Percentiles rank a stretch among this genome's conserved stretches.
Conservation (phyloP, 2,888 invertebrate genomes). For the Lissocephala sabroskyi region DNA sequence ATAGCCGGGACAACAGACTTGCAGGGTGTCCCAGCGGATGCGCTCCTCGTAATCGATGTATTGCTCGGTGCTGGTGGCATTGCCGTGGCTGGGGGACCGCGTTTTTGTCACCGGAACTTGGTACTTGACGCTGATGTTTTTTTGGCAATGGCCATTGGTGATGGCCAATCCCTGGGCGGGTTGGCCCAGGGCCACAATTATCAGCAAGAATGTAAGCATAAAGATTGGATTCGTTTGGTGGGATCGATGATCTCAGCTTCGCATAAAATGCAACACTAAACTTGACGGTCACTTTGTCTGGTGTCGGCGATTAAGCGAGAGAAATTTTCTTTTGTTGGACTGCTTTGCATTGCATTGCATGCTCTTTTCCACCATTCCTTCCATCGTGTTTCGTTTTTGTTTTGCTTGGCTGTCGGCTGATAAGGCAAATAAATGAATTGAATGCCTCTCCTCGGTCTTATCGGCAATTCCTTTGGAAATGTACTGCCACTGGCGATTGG, state of each 20-base stretch:
- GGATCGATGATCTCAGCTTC: too few relatives aligned
- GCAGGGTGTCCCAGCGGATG: slow-evolving; percentile 53
- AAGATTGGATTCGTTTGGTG: too few relatives aligned
- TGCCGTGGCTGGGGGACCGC: slow-evolving; percentile 15
- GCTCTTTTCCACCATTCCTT: slow-evolving; percentile 7
- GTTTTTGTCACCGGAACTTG: slow-evolving; percentile 56
- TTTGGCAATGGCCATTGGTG: slow-evolving; percentile 59
- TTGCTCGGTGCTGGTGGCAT: slow-evolving; percentile 26
- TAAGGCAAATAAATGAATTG: slow-evolving; percentile 19
- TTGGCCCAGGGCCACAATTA: slow-evolving; percentile 3
- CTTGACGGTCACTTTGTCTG: neutral
- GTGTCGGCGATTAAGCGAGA: slow-evolving; percentile 34
- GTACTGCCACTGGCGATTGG: slow-evolving; percentile 12
- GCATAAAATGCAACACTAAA: neutral
- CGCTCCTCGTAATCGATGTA: slow-evolving; percentile 61
- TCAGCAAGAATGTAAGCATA: slow-evolving; percentile 5
- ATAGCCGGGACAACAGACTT: slow-evolving; percentile 61
- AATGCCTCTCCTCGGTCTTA: slow-evolving; percentile 14
- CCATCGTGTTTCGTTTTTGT: neutral
- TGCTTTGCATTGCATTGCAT: slow-evolving; percentile 12
- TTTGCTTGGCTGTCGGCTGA: slow-evolving; percentile 17
- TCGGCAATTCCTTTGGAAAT: slow-evolving; percentile 32
- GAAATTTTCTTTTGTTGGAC: slow-evolving; percentile 24
- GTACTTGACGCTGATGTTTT: slow-evolving; percentile 65
- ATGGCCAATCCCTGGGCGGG: slow-evolving; percentile 40